These are phyloP conservation scores for Chironomus tentans DNA, from an alignment of 2,888 invertebrate species.

Conservation along the genomic window DNA sequence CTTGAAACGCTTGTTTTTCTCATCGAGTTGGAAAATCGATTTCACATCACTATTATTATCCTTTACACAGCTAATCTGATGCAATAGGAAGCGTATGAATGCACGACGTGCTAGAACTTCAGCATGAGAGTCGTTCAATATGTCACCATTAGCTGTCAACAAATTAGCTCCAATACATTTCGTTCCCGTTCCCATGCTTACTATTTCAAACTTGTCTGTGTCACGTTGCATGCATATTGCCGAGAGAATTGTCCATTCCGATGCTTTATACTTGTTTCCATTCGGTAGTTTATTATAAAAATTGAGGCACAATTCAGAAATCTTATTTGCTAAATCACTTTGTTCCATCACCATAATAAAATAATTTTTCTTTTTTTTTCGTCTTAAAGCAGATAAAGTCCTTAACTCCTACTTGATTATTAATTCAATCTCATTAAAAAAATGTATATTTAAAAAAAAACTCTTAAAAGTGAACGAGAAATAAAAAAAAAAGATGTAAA, in stretches of 20 bases:
- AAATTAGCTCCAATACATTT: slow-evolving; percentile 75
- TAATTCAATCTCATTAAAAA: neutral
- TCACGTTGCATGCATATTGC: slow-evolving; percentile 52
- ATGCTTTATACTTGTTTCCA: slow-evolving; percentile 56
- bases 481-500: neutral
- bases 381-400: no score
- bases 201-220: slow-evolving; percentile 46
- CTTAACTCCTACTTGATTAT: neutral
- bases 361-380: no score
- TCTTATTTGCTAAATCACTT: slow-evolving; percentile 35
- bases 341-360: slow-evolving; percentile 18
- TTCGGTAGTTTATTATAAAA: slow-evolving; percentile 57
- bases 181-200: slow-evolving; percentile 82
- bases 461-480: neutral
- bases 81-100: slow-evolving; percentile 66
- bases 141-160: slow-evolving; percentile 55
- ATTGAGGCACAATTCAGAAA: slow-evolving; percentile 52
- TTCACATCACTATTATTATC: slow-evolving; percentile 26
- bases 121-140: slow-evolving; percentile 85
- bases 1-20: slow-evolving; percentile 39
- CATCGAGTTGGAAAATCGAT: slow-evolving; percentile 37
- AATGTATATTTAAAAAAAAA: neutral
- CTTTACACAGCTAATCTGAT: slow-evolving; percentile 46
- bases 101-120: slow-evolving; percentile 79
- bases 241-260: slow-evolving; percentile 79